These are phyloP conservation scores for Paralichthys olivaceus DNA, from an alignment of 2,113 vertebrate genomes.

Conservation along the genomic window DNA sequence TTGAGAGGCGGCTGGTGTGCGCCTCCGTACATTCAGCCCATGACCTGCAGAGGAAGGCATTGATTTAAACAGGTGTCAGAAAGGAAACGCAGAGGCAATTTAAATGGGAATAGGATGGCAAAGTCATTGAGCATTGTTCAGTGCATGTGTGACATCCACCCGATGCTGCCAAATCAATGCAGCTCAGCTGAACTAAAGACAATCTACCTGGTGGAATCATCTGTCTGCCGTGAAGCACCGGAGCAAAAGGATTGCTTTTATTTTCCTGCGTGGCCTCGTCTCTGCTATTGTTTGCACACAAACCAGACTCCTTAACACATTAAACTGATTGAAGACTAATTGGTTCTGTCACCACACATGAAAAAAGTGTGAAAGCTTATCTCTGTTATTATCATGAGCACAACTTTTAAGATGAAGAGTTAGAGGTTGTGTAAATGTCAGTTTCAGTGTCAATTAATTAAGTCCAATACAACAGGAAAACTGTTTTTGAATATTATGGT, in stretches of 20 bases:
- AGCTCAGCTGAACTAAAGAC: constrained; percentile 91
- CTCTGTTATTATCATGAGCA: not conserved
- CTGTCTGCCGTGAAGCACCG: constrained; percentile 83
- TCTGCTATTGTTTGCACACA: constrained; percentile 62
- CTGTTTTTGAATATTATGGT: not conserved
- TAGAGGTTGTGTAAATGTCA: not conserved
- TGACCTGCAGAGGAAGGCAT: constrained; percentile 99
- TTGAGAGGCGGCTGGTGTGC: constrained; percentile 98
- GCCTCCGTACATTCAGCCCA: constrained; percentile 95
- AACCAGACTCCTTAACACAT: constrained; percentile 67
- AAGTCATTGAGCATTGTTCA: constrained; percentile 88
- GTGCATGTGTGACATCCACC: constrained; percentile 95
- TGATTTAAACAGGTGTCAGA: constrained; percentile 99
- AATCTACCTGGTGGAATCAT: constrained; percentile 96
- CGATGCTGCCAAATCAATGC: constrained; percentile 94
- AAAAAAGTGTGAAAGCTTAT: constrained; percentile 3
- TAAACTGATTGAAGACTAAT: constrained; percentile 49
- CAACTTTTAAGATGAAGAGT: not conserved
- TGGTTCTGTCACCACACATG: constrained; percentile 44
- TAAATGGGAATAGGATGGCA: constrained; percentile 98
- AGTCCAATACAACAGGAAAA: not conserved
- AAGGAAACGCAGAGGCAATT: constrained; percentile 99
- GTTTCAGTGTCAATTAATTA: constrained; percentile 3
- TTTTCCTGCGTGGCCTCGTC: constrained; percentile 35
- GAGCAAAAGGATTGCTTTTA: constrained; percentile 84